These are phyloP conservation scores for Gobiocypris rarus DNA, from an alignment of 2,113 vertebrate species.

Conservation along the genomic window DNA sequence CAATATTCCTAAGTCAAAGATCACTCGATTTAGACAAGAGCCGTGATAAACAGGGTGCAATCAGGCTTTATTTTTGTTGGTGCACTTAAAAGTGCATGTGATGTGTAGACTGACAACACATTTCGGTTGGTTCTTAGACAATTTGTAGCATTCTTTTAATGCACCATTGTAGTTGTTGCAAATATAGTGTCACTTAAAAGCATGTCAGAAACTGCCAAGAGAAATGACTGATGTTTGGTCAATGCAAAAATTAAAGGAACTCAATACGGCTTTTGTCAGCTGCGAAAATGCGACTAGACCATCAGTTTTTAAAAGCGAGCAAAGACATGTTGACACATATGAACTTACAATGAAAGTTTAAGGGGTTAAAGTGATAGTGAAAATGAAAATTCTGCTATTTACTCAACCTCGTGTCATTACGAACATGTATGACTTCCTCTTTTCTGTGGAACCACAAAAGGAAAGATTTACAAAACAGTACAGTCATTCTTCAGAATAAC, in stretches of 20 bases:
- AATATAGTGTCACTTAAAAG: background rate
- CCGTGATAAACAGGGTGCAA: background rate
- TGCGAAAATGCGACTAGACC: background rate
- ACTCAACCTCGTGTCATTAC: background rate
- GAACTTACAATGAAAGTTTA: background rate
- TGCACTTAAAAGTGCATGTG: background rate
- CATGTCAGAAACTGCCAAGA: slow-evolving; percentile 10
- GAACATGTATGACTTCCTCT: background rate
- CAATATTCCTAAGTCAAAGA: background rate
- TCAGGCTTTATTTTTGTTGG: background rate
- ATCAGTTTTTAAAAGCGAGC: background rate
- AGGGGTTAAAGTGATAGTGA: background rate
- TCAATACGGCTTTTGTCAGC: background rate
- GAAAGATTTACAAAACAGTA: background rate
- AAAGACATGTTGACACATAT: background rate
- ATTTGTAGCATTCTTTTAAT: background rate
- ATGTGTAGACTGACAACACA: slow-evolving; percentile 7
- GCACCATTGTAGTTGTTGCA: background rate
- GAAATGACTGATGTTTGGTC: background rate
- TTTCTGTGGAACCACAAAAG: background rate
- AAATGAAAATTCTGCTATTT: background rate
- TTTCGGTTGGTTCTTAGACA: background rate
- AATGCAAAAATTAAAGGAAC: background rate
- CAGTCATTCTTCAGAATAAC: background rate
- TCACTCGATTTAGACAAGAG: background rate